Conservation (phyloP, 2,888 invertebrate genomes). For the Apotomis capreana region DNA sequence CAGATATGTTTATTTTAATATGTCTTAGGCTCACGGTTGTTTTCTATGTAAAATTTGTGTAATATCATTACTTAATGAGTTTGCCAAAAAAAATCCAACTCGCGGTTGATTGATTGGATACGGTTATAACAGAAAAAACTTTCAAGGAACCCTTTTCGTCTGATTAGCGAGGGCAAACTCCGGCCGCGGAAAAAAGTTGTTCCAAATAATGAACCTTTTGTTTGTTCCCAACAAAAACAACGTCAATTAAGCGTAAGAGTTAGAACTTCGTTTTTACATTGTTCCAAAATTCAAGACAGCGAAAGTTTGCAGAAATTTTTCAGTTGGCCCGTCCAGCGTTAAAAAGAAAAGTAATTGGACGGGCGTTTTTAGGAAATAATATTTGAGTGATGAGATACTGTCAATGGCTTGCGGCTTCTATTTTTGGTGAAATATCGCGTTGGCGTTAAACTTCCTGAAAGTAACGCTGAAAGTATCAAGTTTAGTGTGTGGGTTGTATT, state of each 20-base stretch:
- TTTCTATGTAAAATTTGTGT: too few relatives aligned
- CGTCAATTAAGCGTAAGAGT: slow-evolving; percentile 42
- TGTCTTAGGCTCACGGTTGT: too few relatives aligned
- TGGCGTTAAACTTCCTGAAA: slow-evolving; percentile 1
- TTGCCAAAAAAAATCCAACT: slow-evolving; percentile 12
- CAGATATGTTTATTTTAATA: too few relatives aligned
- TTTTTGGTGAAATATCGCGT: slow-evolving; percentile 21
- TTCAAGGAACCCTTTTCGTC: slow-evolving; percentile 37
- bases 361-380: slow-evolving; percentile 14
- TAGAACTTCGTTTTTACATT: slow-evolving; percentile 36
- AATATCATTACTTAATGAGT: background rate
- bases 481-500: slow-evolving; percentile 2
- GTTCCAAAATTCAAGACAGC: slow-evolving; percentile 38
- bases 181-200: slow-evolving; percentile 35
- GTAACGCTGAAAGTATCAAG: background rate
- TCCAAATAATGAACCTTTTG: slow-evolving; percentile 42
- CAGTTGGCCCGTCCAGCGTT: slow-evolving; percentile 27
- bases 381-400: slow-evolving; percentile 33
- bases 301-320: slow-evolving; percentile 28
- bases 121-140: slow-evolving; percentile 34
- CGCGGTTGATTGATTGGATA: slow-evolving; percentile 38
- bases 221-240: slow-evolving; percentile 41
- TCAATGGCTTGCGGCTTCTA: slow-evolving; percentile 12
- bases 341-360: slow-evolving; percentile 38
- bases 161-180: slow-evolving; percentile 35